Evolutionary conservation across 2,113 vertebrate genomes (phyloP), one percentile per base, ranked within the genome.

Genomic region (Phylloscopus trochiloides): DNA sequence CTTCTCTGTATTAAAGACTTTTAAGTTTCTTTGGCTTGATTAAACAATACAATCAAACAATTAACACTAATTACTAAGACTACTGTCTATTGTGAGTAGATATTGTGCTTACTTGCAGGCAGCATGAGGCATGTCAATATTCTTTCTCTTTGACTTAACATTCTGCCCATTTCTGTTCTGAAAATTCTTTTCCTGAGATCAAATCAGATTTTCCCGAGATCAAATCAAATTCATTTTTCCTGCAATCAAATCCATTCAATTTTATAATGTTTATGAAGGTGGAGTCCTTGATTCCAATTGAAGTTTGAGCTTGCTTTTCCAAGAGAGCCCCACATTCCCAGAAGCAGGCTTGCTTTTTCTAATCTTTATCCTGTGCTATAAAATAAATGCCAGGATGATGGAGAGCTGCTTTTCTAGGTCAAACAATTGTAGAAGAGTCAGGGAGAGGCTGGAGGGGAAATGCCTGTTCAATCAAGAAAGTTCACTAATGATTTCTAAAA

Each of bases 401-500:
- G 86, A 96, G 83, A 88, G 36, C 36, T 42, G 65, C 68, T 58
- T 94, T 91, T 96, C 78, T 77, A 80, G 82, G 43, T 67, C 79
- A 86, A 93, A 75, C 26, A 83, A 25, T 12, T 59, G 71, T 20
- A 87, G 50, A 90, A 71, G 57, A 92, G 76, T 65, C 83, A 65
- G 63, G 47, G 38, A 85, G 76, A 74, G 83, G 74, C 85, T 40
- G 45, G 20, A 71, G 75, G 68, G 57, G 67, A 62, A 72, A 79
- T 51, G 84, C 72, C 86, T 94, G 63, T 66, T 96, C 78, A 95
- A 95, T 94, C 92, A 87, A 50, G 45, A 47, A 90, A 84, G n/a
- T 90, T 67, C 50, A 86, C 87, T 63, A 91, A 90, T 95, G 92
- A 88, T 91, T 93, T 85, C 54, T 93, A 92, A 77, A 96, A 96